Percentiles rank a stretch among this genome's conserved stretches.
phyloP scores from a whole-genome alignment of 2,113 vertebrate species.

The Phasianus colchicus region DNA sequence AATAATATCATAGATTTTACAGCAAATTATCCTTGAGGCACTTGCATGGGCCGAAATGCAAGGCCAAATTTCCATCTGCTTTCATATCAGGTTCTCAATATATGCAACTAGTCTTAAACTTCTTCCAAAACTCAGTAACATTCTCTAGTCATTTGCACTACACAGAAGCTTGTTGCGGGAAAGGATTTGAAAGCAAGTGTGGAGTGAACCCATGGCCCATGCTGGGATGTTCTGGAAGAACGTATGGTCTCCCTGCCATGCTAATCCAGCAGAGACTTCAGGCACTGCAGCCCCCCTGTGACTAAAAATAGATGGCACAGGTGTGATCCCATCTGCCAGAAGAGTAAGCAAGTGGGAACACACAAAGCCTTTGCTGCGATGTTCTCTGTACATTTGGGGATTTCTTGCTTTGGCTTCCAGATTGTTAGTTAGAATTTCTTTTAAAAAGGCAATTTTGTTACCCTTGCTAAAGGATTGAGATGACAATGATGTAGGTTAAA shows the following conservation, averaged over 20 bases:
- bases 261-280: neutral
- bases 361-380: neutral
- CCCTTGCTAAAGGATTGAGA: neutral
- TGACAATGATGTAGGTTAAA: rapidly evolving
- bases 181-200: neutral
- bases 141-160: neutral
- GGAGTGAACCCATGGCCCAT: neutral
- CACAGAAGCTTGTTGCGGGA: neutral
- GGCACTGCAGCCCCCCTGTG: neutral
- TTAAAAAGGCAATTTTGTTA: neutral
- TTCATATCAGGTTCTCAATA: neutral
- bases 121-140: neutral
- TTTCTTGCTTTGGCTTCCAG: neutral
- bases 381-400: neutral
- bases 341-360: neutral
- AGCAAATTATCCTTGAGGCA: neutral
- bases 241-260: neutral
- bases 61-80: neutral
- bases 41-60: neutral
- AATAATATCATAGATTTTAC: neutral
- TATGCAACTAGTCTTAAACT: rapidly evolving
- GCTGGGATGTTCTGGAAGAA: neutral
- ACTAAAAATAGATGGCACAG: neutral
- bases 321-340: neutral
- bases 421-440: neutral